Evolutionary conservation across 2,797 vertebrate genomes (phyloP), one percentile per base, ranked within the genome.

Genomic region (Eidolon dupreanum): DNA sequence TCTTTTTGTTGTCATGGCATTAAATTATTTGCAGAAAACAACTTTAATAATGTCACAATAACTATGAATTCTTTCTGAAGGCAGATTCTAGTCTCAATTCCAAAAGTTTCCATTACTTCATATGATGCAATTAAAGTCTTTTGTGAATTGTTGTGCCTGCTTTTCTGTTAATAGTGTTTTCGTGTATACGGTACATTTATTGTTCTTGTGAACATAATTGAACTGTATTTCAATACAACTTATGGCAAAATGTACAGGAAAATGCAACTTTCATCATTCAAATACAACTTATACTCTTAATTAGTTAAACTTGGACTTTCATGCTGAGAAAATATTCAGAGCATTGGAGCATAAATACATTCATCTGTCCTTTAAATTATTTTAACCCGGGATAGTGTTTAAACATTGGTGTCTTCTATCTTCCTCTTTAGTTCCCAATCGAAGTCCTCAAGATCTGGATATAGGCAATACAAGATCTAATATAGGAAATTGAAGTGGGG

Each of bases 1-100:
- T 66, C 75, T 85, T 96, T 95, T 88, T 92, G 87, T 95, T 96
- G 94, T 97, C 93, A 91, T 79, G 83, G 28, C 66, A 93, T 94
- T 94, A 94, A 93, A 86, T 93, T 95, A 85, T 95, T 93, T 92
- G 53, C 79, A 74, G 71, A 94, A 97, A 95, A 95, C 75, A 97
- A 96, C 92, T 83, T 89, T 94, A 91, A 49, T 95, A 82, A 79
- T 92, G 79, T 71, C 95, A 85, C 17, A 93, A 63, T 90, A 92
- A 74, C 8, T 12, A 20, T 95, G 78, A 75, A 63, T 13, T 78
- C 7, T 43, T 22, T 70, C 28, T 77, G 89, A 93, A 95, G 61
- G 73, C 59, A 95, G 13, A 6, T 53, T 97, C 33, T 65, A 79
- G 17, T 33, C 55, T 95, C 77, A 96, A 92, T 93, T 81, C 86